Evolutionary conservation across 2,797 vertebrate species (phyloP).

Genomic region (Remorina albescens): DNA sequence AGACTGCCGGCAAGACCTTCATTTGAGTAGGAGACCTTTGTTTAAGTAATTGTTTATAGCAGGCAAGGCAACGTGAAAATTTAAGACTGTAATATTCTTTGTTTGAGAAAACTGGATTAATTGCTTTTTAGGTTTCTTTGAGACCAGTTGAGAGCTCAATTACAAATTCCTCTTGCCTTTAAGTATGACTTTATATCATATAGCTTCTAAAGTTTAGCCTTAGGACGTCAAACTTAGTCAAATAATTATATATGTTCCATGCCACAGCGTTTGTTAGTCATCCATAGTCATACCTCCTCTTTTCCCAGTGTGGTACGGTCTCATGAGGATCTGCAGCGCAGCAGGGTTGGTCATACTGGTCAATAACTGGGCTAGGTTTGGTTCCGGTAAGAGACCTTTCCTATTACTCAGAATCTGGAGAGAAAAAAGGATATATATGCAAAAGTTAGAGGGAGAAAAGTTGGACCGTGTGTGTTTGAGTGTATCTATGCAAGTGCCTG

Average conservation of each 20-base stretch:
- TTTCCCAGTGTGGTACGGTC: slow-evolving; percentile 90
- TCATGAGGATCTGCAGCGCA: slow-evolving; percentile 93
- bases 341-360: slow-evolving; percentile 96
- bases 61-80: not conserved
- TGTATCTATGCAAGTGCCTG: slow-evolving; percentile 17
- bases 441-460: slow-evolving; percentile 37
- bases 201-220: not conserved
- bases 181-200: not conserved
- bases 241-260: not conserved
- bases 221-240: not conserved
- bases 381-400: slow-evolving; percentile 95
- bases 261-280: not conserved
- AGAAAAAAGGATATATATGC: slow-evolving; percentile 24
- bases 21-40: no score
- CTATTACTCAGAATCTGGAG: slow-evolving; percentile 91
- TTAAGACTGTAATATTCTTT: no score
- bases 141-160: not conserved
- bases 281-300: slow-evolving; percentile 82
- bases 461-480: slow-evolving; percentile 17
- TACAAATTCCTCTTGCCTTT: not conserved
- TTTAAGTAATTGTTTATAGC: not conserved
- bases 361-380: slow-evolving; percentile 93
- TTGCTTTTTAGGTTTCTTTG: not conserved
- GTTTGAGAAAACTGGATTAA: not conserved
- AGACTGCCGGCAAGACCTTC: no score